Evolutionary conservation across 2,797 vertebrate genomes (phyloP), one percentile per base, ranked within the genome.

Genomic region (Acomys russatus): DNA sequence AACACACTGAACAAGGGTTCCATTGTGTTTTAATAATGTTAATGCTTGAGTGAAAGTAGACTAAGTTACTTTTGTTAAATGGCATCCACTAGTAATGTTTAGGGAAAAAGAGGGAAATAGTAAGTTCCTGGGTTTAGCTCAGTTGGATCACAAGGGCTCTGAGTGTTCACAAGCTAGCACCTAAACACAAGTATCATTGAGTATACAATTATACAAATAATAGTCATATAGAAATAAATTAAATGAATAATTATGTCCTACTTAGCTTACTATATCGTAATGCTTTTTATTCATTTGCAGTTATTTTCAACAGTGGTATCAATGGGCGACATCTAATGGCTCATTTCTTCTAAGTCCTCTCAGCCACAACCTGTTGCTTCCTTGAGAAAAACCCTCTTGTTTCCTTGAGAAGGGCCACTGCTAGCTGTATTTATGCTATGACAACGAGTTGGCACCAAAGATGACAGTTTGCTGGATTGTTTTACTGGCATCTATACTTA

Each of bases 1-100:
- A 88, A 56, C 25, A 54, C 9, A 51, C 84, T 94, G 56, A 35
- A 56, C 89, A 23, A 90, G n/a, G 30, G 80, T 33, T 91, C 91
- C 56, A 95, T 77, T 95, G 68, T 90, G 87, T 71, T 92, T 94
- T 95, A 84, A 91, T 95, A 88, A 91, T 92, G 61, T 89, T 83
- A 94, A 94, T 92, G 28, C 82, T 90, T 92, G 89, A 89, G 74
- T 91, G n/a, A 63, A 85, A 90, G 51, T 68, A 68, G 92, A 70
- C 70, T 91, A 96, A 85, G 33, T 82, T 82, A 33, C 90, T 70
- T n/a, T 80, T 90, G 63, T 93, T 88, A 95, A 94, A 82, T 91
- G 73, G 66, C 28, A 25, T 74, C 79, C 44, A 68, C 23, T 63
- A 59, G 56, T 86, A 54, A 66, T 94, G 18, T 68, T 90, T 85